These are phyloP conservation scores for Thalassaphorura encarpata DNA, from an alignment of 1,140 invertebrate genomes.

Conservation along the genomic window DNA sequence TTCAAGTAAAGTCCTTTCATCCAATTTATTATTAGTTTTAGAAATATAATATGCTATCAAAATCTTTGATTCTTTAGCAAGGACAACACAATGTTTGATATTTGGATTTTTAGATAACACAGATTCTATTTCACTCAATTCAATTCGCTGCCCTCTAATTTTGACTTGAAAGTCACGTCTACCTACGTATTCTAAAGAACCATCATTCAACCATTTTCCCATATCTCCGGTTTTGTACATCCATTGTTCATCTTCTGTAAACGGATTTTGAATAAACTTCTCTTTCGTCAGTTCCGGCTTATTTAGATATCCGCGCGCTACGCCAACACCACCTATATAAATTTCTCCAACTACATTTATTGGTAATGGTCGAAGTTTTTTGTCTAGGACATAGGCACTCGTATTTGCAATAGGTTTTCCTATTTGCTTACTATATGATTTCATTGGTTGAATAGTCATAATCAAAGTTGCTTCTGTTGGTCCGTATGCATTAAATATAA, in stretches of 20 bases:
- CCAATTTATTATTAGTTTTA: not conserved
- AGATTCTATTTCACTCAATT: slow-evolving; percentile 7
- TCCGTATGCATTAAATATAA: slow-evolving; percentile 2
- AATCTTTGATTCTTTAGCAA: not conserved
- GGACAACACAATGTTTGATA: not conserved
- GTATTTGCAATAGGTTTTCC: not conserved
- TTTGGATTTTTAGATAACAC: not conserved
- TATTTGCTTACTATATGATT: not conserved
- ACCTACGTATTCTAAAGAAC: not conserved
- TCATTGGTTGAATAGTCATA: not conserved
- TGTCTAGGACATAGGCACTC: not conserved
- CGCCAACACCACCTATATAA: not conserved
- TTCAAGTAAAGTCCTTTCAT: not conserved
- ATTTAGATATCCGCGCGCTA: not conserved
- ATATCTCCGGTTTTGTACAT: slow-evolving; percentile 3
- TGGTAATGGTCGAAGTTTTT: not conserved
- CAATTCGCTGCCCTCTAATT: slow-evolving; percentile 1
- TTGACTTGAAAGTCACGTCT: slow-evolving; percentile 13
- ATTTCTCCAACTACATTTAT: not conserved
- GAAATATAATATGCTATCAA: not conserved
- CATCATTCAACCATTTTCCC: not conserved
- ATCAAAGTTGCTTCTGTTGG: not conserved
- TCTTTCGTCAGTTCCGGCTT: not conserved
- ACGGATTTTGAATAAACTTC: not conserved
- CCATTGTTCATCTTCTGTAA: not conserved